These are phyloP conservation scores for Drosophila kikkawai DNA, from an alignment of 1,140 invertebrate genomes.

Conservation along the genomic window DNA sequence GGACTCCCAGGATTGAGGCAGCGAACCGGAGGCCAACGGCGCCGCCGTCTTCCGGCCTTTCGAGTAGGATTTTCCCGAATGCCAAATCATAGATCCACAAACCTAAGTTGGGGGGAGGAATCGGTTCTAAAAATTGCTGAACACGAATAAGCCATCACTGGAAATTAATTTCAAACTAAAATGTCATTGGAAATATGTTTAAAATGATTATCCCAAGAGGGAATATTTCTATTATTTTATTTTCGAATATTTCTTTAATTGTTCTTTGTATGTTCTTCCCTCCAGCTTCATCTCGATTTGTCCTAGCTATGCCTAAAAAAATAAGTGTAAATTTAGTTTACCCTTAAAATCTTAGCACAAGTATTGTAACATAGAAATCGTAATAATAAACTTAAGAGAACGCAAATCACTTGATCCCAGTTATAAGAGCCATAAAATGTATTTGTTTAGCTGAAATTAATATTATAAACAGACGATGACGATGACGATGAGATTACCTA, in stretches of 20 bases:
- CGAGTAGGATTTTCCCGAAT: conserved; percentile 32
- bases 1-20: conserved; percentile 72
- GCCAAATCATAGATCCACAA: background rate
- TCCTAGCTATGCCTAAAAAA: conserved; percentile 32
- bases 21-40: conserved; percentile 42
- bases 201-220: background rate
- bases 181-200: background rate
- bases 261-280: conserved; percentile 9
- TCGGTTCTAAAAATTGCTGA: background rate
- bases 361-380: conserved; percentile 69
- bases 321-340: conserved; percentile 60
- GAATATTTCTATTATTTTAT: background rate
- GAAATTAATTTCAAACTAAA: background rate
- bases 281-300: background rate
- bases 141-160: too few species aligned
- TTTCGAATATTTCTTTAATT: background rate
- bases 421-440: conserved; percentile 66
- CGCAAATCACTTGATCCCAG: conserved; percentile 38
- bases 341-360: conserved; percentile 54
- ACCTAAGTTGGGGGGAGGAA: background rate
- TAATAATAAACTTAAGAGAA: conserved; percentile 16
- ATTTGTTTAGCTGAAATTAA: conserved; percentile 74
- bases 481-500: conserved; percentile 60
- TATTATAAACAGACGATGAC: conserved; percentile 36
- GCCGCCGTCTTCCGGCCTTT: conserved; percentile 70